phyloP scores from a whole-genome alignment of 2,113 vertebrate species.

The Mesoclemmys tuberculata region DNA sequence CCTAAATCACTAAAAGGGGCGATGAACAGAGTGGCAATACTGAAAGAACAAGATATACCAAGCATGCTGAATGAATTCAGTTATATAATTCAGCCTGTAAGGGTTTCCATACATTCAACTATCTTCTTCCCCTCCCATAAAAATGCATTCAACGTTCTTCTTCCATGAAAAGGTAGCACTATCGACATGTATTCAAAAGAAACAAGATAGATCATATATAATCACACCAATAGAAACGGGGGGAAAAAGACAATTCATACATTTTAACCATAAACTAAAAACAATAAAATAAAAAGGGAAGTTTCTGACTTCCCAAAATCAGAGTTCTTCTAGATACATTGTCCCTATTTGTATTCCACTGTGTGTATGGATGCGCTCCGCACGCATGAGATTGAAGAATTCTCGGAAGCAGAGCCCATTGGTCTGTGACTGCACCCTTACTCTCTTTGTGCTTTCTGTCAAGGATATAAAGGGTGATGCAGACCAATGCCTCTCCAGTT shows the following conservation, averaged over 20 bases:
- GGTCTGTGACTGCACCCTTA: background rate
- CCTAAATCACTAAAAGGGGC: slow-evolving; percentile 73
- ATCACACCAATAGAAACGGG: slow-evolving; percentile 57
- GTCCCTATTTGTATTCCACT: too few relatives aligned
- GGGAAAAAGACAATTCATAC: slow-evolving; percentile 45
- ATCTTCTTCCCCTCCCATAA: background rate
- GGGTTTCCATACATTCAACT: slow-evolving; percentile 71
- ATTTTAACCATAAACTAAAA: slow-evolving; percentile 65
- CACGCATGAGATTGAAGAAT: background rate
- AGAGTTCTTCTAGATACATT: too few relatives aligned
- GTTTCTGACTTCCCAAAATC: background rate
- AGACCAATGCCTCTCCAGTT: background rate
- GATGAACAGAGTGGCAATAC: slow-evolving; percentile 75
- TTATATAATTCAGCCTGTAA: slow-evolving; percentile 71
- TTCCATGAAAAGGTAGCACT: slow-evolving; percentile 36
- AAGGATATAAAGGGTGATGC: too few relatives aligned
- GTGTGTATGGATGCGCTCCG: too few relatives aligned
- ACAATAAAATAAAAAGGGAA: slow-evolving; percentile 2
- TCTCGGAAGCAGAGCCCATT: background rate
- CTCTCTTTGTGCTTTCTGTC: too few relatives aligned
- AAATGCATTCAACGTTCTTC: slow-evolving; percentile 62
- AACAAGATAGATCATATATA: slow-evolving; percentile 63
- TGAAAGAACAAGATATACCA: slow-evolving; percentile 64
- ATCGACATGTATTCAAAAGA: slow-evolving; percentile 63
- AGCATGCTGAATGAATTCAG: slow-evolving; percentile 70